Evolutionary conservation across 2,888 invertebrate species (phyloP).

Genomic region (Taenaris catops): DNA sequence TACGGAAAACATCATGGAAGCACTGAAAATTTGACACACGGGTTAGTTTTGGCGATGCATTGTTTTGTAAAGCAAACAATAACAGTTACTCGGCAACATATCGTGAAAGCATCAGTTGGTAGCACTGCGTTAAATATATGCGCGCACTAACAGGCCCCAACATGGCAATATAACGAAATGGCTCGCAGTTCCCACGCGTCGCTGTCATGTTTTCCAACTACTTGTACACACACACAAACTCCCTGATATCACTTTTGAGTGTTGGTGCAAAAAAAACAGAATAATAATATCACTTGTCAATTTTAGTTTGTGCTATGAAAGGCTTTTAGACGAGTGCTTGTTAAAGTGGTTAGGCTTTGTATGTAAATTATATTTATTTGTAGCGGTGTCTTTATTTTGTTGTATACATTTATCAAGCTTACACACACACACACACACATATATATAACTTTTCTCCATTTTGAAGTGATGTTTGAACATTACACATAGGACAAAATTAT

Average conservation of each 20-base stretch:
- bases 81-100: slow-evolving; percentile 17
- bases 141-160: slow-evolving; percentile 22
- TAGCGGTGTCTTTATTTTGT: background rate
- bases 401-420: too few species aligned
- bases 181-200: slow-evolving; percentile 14
- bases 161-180: slow-evolving; percentile 16
- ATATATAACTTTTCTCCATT: too few species aligned
- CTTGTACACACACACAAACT: slow-evolving; percentile 6
- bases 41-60: slow-evolving; percentile 15
- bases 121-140: slow-evolving; percentile 21
- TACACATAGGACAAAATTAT: too few species aligned
- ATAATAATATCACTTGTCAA: slow-evolving; percentile 5
- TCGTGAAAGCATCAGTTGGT: slow-evolving; percentile 18
- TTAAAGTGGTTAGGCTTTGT: slow-evolving; percentile 3
- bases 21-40: background rate
- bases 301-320: slow-evolving; percentile 11
- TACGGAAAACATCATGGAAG: too few species aligned
- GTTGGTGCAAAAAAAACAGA: slow-evolving; percentile 4
- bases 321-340: slow-evolving; percentile 6
- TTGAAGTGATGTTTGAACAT: too few species aligned
- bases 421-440: too few species aligned
- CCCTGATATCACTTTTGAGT: slow-evolving; percentile 5
- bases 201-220: slow-evolving; percentile 14
- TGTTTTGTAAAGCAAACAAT: slow-evolving; percentile 23
- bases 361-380: slow-evolving; percentile 9